Evolutionary conservation across 2,888 invertebrate species (phyloP).

Genomic region (Aspidiotus rigidus): DNA sequence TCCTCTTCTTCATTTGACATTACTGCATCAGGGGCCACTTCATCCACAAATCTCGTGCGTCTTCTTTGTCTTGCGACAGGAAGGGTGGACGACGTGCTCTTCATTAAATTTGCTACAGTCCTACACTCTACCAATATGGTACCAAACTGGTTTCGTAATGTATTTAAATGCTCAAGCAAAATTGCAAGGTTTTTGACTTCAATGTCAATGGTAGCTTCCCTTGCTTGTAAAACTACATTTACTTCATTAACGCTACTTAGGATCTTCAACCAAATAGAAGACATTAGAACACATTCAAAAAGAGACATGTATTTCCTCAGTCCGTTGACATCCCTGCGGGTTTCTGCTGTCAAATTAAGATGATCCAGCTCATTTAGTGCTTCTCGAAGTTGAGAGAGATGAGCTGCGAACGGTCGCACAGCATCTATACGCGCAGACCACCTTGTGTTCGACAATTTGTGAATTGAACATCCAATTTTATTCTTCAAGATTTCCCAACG

Average conservation of each 20-base stretch:
- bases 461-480: too few species aligned
- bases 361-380: background rate
- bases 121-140: conserved; percentile 16
- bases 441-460: background rate
- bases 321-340: conserved; percentile 5
- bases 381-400: background rate
- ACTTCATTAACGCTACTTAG: conserved; percentile 18
- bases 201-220: conserved; percentile 10
- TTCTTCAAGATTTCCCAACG: conserved; percentile 35
- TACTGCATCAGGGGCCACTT: background rate
- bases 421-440: background rate
- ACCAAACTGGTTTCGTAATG: conserved; percentile 7
- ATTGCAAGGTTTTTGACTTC: conserved; percentile 6
- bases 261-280: conserved; percentile 27
- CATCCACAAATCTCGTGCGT: background rate
- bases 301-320: conserved; percentile 13
- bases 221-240: conserved; percentile 22
- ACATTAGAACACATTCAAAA: conserved; percentile 24
- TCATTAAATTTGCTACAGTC: conserved; percentile 3
- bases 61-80: background rate
- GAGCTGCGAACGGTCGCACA: background rate
- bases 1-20: background rate
- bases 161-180: background rate
- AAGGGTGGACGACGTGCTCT: background rate
- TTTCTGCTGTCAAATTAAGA: conserved; percentile 16